These are phyloP conservation scores for Tolypeutes matacus DNA, from an alignment of 2,797 vertebrate species.

Conservation along the genomic window DNA sequence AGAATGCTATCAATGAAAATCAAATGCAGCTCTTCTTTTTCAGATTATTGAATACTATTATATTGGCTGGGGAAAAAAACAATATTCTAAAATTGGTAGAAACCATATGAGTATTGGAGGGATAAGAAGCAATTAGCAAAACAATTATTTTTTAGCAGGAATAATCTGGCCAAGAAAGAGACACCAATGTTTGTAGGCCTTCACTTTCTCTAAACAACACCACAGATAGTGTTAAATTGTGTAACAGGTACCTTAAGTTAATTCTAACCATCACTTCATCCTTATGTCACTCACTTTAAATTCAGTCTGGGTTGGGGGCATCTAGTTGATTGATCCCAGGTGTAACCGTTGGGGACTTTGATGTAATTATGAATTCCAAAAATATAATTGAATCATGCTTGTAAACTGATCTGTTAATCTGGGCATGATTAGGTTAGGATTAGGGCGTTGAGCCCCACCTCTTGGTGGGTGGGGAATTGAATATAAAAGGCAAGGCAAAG, in stretches of 20 bases:
- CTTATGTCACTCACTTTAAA: background rate
- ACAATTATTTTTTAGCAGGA: background rate
- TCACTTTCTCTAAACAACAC: background rate
- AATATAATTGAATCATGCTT: too few relatives aligned
- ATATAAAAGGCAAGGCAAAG: too few relatives aligned
- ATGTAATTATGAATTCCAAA: too few relatives aligned
- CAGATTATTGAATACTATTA: background rate
- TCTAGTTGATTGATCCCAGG: background rate
- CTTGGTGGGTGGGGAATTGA: too few relatives aligned
- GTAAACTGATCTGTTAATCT: too few relatives aligned
- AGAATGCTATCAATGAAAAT: background rate
- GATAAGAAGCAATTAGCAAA: background rate
- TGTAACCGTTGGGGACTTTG: too few relatives aligned
- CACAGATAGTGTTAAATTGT: background rate
- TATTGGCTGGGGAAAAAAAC: background rate
- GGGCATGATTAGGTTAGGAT: too few relatives aligned
- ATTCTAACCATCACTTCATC: background rate
- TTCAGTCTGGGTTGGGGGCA: background rate
- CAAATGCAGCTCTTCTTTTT: slow-evolving; percentile 47
- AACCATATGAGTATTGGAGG: background rate
- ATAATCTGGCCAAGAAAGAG: background rate
- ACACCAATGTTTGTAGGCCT: background rate
- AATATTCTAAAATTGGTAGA: background rate
- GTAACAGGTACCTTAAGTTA: background rate
- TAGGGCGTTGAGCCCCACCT: too few relatives aligned